Conservation (phyloP, 2,888 invertebrate genomes). For the Rhagium mordax region DNA sequence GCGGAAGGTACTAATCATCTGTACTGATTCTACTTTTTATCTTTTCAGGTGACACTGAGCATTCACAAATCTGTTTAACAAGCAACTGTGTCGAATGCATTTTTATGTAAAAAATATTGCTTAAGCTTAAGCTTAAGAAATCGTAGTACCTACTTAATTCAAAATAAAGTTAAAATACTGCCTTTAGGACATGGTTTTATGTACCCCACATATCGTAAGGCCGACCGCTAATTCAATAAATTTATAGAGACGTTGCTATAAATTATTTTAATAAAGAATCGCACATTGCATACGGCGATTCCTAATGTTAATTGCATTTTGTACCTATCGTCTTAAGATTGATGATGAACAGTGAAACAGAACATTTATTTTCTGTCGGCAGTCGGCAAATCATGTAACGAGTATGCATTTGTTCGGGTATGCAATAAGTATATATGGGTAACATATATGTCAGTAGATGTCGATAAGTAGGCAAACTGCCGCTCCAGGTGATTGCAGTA, state of each 20-base stretch:
- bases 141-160: background rate
- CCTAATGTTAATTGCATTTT: background rate
- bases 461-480: conserved; percentile 67
- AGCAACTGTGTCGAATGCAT: background rate
- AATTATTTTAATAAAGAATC: background rate
- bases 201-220: background rate
- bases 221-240: background rate
- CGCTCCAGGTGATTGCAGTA: conserved; percentile 67
- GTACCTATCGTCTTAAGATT: background rate
- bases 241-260: background rate
- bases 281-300: background rate
- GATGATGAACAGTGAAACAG: background rate
- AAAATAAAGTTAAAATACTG: background rate
- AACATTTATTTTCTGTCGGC: background rate
- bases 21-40: background rate
- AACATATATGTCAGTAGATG: conserved; percentile 59
- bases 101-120: background rate
- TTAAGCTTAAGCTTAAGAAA: background rate
- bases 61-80: background rate
- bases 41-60: background rate
- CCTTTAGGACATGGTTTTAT: background rate
- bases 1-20: too few relatives aligned
- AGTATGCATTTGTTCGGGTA: background rate
- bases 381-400: background rate
- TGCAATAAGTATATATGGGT: conserved; percentile 45